Evolutionary conservation across 2,797 vertebrate genomes (phyloP), one percentile per base, ranked within the genome.

Genomic region (Fistularia commersonii): DNA sequence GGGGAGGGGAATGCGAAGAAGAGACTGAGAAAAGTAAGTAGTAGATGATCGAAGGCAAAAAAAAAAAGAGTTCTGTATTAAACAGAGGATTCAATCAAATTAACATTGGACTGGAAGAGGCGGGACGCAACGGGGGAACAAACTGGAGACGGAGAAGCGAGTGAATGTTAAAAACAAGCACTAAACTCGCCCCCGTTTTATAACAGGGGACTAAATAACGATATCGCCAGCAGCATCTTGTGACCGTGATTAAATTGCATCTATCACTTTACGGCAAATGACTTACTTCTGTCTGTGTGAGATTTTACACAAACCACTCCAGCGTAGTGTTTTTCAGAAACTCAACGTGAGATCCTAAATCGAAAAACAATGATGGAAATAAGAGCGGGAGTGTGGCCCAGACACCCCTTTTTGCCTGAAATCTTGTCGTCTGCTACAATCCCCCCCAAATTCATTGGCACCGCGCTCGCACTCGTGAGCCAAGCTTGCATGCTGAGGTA

Each of bases 71-170:
- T 76, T 50, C 64, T 79, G 72, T 79, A 82, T 83, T 83, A 81
- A 82, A 84, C 74, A 68, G 77, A 61, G 74, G 71, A 82, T 86
- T 83, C 77, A 81, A 86, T 81, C 14, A 3, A 86, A 84, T 86
- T 82, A 79, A 80, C 74, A 79, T 82, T 77, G 66, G 84, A 84
- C 66, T 57, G 54, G 48, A 59, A 66, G 67, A 65, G 38, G 55
- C 62, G 51, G 35, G 57, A 45, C 45, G 23, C 51, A 45, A 48
- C 32, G 13, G 10, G 15, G 8, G n/a, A 12, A 51, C 7, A 49
- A 23, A 31, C 39, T 46, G 31, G 10, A 33, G 48, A 32, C 36
- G 40, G 45, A 45, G 47, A 45, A 13, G 46, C 15, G 59, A 55
- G 53, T 66, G 46, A 46, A 49, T 61, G 51, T 41, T 68, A 45